Percentiles rank a stretch among this genome's conserved stretches.
These are phyloP conservation scores for Nebria salina DNA, from an alignment of 2,888 invertebrate genomes.

Conservation along the genomic window DNA sequence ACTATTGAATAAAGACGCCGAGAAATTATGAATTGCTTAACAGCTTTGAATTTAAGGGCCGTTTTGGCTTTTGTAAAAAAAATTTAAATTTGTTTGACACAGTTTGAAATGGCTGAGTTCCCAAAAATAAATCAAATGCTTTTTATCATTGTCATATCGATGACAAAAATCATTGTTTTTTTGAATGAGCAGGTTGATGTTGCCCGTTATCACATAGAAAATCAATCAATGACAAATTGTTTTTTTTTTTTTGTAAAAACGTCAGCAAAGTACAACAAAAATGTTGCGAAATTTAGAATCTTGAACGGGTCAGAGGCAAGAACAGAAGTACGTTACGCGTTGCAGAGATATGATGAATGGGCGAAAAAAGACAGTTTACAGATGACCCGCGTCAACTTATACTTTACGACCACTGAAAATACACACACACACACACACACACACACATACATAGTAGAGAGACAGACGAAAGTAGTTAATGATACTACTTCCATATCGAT, in stretches of 20 bases:
- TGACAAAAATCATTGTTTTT: background rate
- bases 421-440: background rate
- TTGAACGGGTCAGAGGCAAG: background rate
- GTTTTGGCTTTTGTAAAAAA: background rate
- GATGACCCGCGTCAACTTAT: conserved; percentile 1
- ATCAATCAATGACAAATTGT: background rate
- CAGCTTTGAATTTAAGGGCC: background rate
- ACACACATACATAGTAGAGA: background rate
- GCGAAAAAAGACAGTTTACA: background rate
- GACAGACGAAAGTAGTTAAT: background rate
- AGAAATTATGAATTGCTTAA: background rate
- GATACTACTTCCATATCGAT: background rate
- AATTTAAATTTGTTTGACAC: background rate
- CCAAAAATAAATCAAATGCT: background rate
- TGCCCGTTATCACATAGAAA: background rate
- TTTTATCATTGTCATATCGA: background rate
- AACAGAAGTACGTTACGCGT: background rate
- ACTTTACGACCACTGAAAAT: background rate
- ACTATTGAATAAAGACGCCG: background rate
- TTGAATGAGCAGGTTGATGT: background rate
- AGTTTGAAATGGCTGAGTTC: background rate
- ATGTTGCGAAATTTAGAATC: background rate
- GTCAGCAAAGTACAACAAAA: background rate
- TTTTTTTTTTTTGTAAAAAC: background rate
- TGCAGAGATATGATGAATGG: background rate